Base-by-base conservation (phyloP, 2,888 invertebrate species). In the Cephus sareptanus region DNA sequence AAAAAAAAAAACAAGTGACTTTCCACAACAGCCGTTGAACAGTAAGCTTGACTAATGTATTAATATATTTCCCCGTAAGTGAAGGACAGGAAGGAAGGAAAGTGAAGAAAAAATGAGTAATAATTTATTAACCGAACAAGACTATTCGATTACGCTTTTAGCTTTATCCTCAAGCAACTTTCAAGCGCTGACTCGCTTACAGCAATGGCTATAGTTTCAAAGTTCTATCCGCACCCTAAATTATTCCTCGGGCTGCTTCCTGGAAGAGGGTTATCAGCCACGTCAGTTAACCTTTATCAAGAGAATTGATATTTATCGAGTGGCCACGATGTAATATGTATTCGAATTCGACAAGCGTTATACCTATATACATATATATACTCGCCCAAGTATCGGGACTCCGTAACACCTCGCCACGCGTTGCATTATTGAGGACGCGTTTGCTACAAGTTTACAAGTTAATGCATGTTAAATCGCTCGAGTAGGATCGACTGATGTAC, bases 391-490 rank as follows among this genome's bases (percentile, higher is more conserved):
- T 56, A 56, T 56, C 56, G 23, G 56, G 2, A 23, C 56, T 56
- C 9, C 56, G 56, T 56, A 56, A 23, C 23, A 56, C 56, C 23
- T 56, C 30, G 71, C 30, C 31, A 31, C 71, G 15, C 71, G 71
- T 34, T 71, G 30, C 71, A 71, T 71, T 31, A 71, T 71, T 31
- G 15, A 71, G 30, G 11, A n/a, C 34, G 34, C 74, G 71, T 75
- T 75, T 73, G n/a, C 80, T n/a, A 69, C 56, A 69, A 77, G 71
- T 73, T 73, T 76, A 78, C 76, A 73, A 76, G 33, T 35, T 37
- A 11, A 69, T 79, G 68, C 34, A 56, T 71, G 70, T 83, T 86
- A 87, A 87, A 86, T 87, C 87, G 85, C 82, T 81, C 79, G 83
- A 80, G 85, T 79, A 80, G 82, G 83, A 85, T 81, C 85, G 85